These are phyloP conservation scores for Zaprionus davidi DNA, from an alignment of 1,140 invertebrate species.

Conservation along the genomic window DNA sequence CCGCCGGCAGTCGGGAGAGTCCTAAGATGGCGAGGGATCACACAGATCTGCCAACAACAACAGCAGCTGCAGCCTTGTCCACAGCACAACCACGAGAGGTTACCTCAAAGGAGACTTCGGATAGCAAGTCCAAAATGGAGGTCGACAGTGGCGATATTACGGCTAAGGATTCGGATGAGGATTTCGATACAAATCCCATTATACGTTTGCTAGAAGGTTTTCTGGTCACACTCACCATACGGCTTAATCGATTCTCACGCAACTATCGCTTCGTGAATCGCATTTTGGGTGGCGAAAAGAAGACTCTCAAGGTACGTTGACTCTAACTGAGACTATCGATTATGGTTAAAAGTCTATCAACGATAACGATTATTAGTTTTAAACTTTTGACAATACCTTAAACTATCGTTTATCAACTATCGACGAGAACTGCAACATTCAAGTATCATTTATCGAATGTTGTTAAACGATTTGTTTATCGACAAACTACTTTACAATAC, in stretches of 20 bases:
- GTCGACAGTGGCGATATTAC: conserved; percentile 73
- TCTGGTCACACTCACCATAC: conserved; percentile 93
- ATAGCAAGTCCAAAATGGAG: conserved; percentile 77
- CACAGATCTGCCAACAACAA: conserved; percentile 56
- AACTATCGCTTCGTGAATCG: conserved; percentile 97
- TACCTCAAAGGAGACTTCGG: conserved; percentile 68
- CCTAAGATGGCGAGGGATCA: conserved; percentile 48
- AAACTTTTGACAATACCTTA: neutral
- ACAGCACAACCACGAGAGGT: conserved; percentile 40
- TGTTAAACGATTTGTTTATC: neutral
- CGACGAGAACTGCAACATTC: too few relatives aligned
- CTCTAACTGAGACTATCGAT: too few relatives aligned
- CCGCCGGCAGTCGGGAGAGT: conserved; percentile 21
- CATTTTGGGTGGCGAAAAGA: conserved; percentile 91
- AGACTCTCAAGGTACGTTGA: conserved; percentile 90
- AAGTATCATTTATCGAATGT: too few relatives aligned
- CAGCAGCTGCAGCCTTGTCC: conserved; percentile 41
- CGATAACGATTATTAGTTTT: too few relatives aligned
- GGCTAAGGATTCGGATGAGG: conserved; percentile 76
- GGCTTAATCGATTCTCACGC: conserved; percentile 94
- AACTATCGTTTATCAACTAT: neutral
- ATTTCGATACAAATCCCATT: conserved; percentile 80
- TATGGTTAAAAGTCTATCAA: too few relatives aligned
- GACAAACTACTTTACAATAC: too few relatives aligned
- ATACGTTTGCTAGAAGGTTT: conserved; percentile 87